These are phyloP conservation scores for Stenurella melanura DNA, from an alignment of 2,888 invertebrate species.

Conservation along the genomic window DNA sequence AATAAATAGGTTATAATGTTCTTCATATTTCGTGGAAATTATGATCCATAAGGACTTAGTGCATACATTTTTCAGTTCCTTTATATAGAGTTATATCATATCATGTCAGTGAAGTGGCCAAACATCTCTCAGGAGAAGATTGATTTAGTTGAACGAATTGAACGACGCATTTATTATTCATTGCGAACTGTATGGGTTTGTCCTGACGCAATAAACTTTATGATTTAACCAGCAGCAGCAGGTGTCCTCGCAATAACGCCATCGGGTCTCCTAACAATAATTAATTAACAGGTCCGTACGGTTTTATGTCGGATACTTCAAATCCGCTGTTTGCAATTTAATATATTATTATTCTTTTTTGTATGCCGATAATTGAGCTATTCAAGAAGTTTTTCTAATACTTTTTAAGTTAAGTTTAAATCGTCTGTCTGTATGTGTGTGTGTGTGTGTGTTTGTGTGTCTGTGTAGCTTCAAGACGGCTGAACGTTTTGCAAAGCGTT, in stretches of 20 bases:
- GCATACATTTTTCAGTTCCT: too few relatives aligned
- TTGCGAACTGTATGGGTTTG: too few relatives aligned
- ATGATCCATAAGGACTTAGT: too few relatives aligned
- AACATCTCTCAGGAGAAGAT: neutral
- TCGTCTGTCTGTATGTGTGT: too few relatives aligned
- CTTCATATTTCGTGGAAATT: too few relatives aligned
- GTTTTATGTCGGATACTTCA: neutral
- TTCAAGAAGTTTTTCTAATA: neutral
- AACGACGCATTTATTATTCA: neutral
- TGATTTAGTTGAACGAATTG: neutral
- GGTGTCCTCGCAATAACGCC: constrained; percentile 1
- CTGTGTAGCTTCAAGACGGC: too few relatives aligned
- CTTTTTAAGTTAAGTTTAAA: too few relatives aligned
- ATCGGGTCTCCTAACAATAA: neutral
- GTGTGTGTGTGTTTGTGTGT: too few relatives aligned
- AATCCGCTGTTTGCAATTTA: neutral
- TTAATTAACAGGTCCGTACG: neutral
- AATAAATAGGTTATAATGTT: too few relatives aligned
- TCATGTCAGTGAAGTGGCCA: neutral
- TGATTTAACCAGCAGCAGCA: constrained; percentile 1
- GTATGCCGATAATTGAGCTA: neutral
- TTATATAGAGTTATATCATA: too few relatives aligned
- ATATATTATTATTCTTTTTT: neutral
- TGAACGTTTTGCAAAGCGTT: too few relatives aligned
- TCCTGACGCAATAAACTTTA: constrained; percentile 3